Conservation (phyloP, 2,888 invertebrate species). For the Tethea ocularis region DNA sequence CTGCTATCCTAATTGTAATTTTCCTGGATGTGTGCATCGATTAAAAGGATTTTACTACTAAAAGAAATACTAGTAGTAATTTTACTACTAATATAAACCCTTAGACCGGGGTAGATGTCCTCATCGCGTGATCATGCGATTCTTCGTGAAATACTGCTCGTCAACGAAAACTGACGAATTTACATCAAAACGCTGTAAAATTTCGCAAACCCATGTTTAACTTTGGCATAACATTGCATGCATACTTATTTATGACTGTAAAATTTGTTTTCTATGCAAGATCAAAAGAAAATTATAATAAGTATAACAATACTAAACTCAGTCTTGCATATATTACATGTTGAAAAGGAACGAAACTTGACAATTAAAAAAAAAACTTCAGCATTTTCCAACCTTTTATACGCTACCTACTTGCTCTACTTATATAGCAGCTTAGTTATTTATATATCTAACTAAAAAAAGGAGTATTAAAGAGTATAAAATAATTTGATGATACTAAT, state of each 20-base stretch:
- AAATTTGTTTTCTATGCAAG: conserved; percentile 14
- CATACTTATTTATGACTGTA: conserved; percentile 20
- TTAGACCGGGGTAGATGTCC: conserved; percentile 40
- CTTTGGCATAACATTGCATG: conserved; percentile 47
- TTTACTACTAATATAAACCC: neutral
- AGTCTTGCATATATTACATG: too few relatives aligned
- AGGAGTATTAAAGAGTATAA: too few relatives aligned
- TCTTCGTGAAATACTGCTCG: conserved; percentile 35
- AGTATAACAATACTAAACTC: neutral
- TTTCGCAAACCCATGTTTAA: conserved; percentile 44
- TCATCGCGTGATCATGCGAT: conserved; percentile 51
- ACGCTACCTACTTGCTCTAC: too few relatives aligned
- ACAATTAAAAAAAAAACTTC: conserved; percentile 21
- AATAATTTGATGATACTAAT: too few relatives aligned
- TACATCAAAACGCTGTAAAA: conserved; percentile 56
- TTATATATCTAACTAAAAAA: too few relatives aligned
- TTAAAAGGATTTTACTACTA: neutral
- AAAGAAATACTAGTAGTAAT: too few relatives aligned
- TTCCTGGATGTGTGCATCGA: neutral
- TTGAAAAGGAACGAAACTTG: too few relatives aligned
- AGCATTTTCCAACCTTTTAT: too few relatives aligned
- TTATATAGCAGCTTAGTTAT: too few relatives aligned
- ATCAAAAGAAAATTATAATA: neutral
- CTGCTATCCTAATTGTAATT: neutral
- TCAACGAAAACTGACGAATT: conserved; percentile 50